A percentile compares a stretch with the other conserved stretches of the same genome.
Conservation (phyloP, 2,797 vertebrate genomes). For the Nannoperca australis region DNA sequence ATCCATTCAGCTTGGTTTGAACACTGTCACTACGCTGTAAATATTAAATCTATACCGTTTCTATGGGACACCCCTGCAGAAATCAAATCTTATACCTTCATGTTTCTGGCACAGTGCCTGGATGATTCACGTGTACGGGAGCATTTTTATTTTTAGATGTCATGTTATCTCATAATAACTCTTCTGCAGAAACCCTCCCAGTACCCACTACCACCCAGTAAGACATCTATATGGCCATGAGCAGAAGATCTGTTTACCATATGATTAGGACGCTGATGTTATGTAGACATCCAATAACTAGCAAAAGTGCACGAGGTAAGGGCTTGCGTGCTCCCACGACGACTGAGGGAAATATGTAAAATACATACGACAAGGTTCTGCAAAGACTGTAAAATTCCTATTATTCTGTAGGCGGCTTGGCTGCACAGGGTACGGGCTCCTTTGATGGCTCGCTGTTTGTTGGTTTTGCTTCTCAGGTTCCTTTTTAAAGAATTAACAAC, state of each 20-base stretch:
- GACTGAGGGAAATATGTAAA: conserved; percentile 43
- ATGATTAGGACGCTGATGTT: conserved; percentile 32
- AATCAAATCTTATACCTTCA: conserved; percentile 7
- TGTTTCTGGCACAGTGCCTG: conserved; percentile 9
- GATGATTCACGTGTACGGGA: neutral
- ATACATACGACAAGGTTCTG: conserved; percentile 52
- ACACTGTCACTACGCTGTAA: neutral
- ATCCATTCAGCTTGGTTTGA: neutral
- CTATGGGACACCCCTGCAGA: conserved; percentile 7
- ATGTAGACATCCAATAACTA: conserved; percentile 54
- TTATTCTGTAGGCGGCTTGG: conserved; percentile 57
- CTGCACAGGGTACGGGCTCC: conserved; percentile 36
- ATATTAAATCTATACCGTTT: neutral
- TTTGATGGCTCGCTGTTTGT: conserved; percentile 70
- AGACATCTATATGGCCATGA: conserved; percentile 35
- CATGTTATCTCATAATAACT: conserved; percentile 23
- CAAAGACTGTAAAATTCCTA: conserved; percentile 58
- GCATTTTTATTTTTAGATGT: conserved; percentile 42
- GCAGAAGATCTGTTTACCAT: conserved; percentile 50
- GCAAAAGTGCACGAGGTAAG: conserved; percentile 34
- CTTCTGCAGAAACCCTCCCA: conserved; percentile 33
- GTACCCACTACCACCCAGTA: conserved; percentile 35
- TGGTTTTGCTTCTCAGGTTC: conserved; percentile 51
- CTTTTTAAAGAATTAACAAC: conserved; percentile 57
- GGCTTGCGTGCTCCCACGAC: neutral